These are phyloP conservation scores for Echinops telfairi DNA, from an alignment of 2,113 vertebrate genomes.

Conservation along the genomic window DNA sequence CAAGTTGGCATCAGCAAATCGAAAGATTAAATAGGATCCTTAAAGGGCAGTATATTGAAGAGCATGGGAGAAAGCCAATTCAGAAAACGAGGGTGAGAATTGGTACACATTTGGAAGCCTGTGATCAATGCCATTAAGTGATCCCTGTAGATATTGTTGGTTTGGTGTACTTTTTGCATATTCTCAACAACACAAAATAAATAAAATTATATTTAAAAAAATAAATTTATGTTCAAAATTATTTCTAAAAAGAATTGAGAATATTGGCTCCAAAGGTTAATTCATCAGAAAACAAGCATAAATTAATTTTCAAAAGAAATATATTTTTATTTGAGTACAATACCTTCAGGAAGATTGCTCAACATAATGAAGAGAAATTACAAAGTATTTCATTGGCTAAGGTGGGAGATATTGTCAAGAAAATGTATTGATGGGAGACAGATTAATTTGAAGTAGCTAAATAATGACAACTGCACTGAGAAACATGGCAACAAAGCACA, in stretches of 20 bases:
- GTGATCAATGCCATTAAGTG: background rate
- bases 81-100: background rate
- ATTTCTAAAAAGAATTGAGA: background rate
- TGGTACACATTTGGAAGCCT: background rate
- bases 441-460: background rate
- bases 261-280: background rate
- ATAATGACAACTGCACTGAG: too few relatives aligned
- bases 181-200: background rate
- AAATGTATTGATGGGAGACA: background rate
- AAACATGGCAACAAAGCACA: too few relatives aligned
- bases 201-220: background rate
- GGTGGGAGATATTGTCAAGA: background rate
- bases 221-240: background rate
- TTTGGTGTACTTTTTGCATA: background rate
- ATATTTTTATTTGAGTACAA: background rate
- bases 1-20: background rate
- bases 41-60: background rate
- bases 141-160: background rate
- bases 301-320: background rate
- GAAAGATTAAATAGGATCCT: background rate
- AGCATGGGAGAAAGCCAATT: background rate
- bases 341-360: background rate
- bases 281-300: background rate
- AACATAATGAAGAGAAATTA: background rate
- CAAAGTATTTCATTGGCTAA: background rate